Evolutionary conservation across 2,888 invertebrate genomes (phyloP).

Genomic region (Drosophila demipolita): DNA sequence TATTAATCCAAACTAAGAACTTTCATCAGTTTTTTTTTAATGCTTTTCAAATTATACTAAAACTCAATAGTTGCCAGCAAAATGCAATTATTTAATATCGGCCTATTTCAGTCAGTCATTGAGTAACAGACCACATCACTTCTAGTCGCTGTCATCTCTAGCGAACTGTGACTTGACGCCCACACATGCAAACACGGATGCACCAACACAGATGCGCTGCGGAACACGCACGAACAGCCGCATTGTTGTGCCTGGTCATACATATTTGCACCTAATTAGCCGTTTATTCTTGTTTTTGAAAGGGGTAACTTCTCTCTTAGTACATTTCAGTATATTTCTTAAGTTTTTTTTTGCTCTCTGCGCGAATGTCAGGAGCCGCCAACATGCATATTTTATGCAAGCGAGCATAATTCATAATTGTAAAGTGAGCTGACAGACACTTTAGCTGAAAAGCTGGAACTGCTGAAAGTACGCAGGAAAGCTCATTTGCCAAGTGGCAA

Average conservation of each 20-base stretch:
- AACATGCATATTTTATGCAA: conserved; percentile 66
- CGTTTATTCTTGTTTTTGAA: conserved; percentile 47
- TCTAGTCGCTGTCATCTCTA: conserved; percentile 46
- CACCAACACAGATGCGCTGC: conserved; percentile 31
- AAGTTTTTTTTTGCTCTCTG: conserved; percentile 25
- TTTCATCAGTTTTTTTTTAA: neutral
- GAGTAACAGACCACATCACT: conserved; percentile 3
- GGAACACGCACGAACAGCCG: conserved; percentile 55
- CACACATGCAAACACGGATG: conserved; percentile 48
- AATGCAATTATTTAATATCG: neutral
- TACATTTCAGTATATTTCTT: conserved; percentile 2
- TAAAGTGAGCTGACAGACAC: conserved; percentile 62
- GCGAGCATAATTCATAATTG: conserved; percentile 71
- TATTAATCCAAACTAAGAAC: neutral
- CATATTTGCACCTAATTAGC: conserved; percentile 79
- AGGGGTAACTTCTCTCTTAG: neutral
- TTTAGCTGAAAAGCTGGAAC: conserved; percentile 40
- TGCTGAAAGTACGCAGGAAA: conserved; percentile 22
- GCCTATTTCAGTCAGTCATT: neutral
- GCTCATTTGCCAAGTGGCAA: conserved; percentile 39
- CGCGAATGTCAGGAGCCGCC: conserved; percentile 40
- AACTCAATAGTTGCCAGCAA: neutral
- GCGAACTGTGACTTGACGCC: conserved; percentile 47
- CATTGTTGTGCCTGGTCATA: conserved; percentile 56
- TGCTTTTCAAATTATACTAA: neutral